Conservation (phyloP, 2,113 vertebrate species). For the Bufo bufo region DNA sequence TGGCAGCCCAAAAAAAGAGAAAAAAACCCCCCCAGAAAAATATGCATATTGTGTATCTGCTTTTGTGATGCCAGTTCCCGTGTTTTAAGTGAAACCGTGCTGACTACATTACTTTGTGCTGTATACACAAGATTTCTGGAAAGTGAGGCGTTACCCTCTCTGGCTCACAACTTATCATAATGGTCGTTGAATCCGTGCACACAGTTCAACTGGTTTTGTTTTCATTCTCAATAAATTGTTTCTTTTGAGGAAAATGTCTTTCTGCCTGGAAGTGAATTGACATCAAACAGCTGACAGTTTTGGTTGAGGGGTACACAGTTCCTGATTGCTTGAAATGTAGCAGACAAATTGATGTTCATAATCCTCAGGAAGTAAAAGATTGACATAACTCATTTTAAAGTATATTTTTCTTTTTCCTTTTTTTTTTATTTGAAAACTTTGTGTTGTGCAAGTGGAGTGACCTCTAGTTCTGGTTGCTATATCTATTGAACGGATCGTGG, state of each 20-base stretch:
- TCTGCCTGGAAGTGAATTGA: slow-evolving; percentile 99
- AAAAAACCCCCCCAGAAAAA: slow-evolving; percentile 66
- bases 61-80: slow-evolving; percentile 94
- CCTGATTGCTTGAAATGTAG: slow-evolving; percentile 63
- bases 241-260: slow-evolving; percentile 97
- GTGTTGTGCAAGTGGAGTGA: slow-evolving; percentile 72
- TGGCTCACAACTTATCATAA: slow-evolving; percentile 90
- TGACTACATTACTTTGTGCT: slow-evolving; percentile 92
- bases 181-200: slow-evolving; percentile 91
- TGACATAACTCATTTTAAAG: slow-evolving; percentile 70
- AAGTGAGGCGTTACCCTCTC: slow-evolving; percentile 89
- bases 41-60: slow-evolving; percentile 88
- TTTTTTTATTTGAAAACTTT: slow-evolving; percentile 43
- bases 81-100: slow-evolving; percentile 94
- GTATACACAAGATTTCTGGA: slow-evolving; percentile 98
- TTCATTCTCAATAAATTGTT: slow-evolving; percentile 98
- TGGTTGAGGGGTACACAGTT: slow-evolving; percentile 69
- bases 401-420: slow-evolving; percentile 54
- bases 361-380: slow-evolving; percentile 77
- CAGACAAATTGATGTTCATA: slow-evolving; percentile 67
- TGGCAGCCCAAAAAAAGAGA: slow-evolving; percentile 84
- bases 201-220: slow-evolving; percentile 93
- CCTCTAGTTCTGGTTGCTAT: slow-evolving; percentile 69
- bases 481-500: slow-evolving; percentile 71
- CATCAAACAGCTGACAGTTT: slow-evolving; percentile 84